Base-by-base conservation (phyloP, 2,113 vertebrate genomes). In the Mugil cephalus region DNA sequence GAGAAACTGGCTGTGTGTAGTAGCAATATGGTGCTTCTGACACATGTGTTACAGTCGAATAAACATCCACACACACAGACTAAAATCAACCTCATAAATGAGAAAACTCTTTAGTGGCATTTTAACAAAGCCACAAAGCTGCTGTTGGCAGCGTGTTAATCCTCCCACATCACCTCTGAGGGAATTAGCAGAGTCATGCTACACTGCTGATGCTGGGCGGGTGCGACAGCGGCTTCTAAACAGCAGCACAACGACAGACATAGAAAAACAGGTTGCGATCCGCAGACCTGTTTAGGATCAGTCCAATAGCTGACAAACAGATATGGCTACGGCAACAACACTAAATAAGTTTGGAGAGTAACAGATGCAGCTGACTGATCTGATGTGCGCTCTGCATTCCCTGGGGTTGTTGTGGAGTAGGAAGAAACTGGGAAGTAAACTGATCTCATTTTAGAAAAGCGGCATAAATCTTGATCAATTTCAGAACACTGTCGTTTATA, bases 121-220 rank as follows among this genome's bases (percentile, higher is more conserved):
- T 74, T 58, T 12, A 34, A 51, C n/a, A 48, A 61, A 69, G 55
- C 54, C 36, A 38, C 24, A 17, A 74, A 77, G 76, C 50, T 7
- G 38, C n/a, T 58, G 47, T 36, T 35, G 35, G 55, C 38, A 54
- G 38, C 59, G 55, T 73, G 54, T 66, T 83, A 87, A 83, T 85
- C 81, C 86, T 9, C 4, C 10, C 59, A 59, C 59, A 71, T 54
- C 51, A 74, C 78, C 76, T 86, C 69, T 0, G 8, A 53, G 56
- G 61, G 74, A 73, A 78, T 88, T 83, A 89, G 66, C 69, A 69
- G 43, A 65, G 58, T 70, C 75, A 35, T 74, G 85, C 67, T 71
- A 71, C 42, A 70, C 54, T 35, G 30, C 1, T 24, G 48, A 40
- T 60, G 73, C 50, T 13, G 63, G 8, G 46, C 64, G 24, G 24